Base-by-base conservation (phyloP, 2,888 invertebrate genomes). In the Cremastinae sp. region DNA sequence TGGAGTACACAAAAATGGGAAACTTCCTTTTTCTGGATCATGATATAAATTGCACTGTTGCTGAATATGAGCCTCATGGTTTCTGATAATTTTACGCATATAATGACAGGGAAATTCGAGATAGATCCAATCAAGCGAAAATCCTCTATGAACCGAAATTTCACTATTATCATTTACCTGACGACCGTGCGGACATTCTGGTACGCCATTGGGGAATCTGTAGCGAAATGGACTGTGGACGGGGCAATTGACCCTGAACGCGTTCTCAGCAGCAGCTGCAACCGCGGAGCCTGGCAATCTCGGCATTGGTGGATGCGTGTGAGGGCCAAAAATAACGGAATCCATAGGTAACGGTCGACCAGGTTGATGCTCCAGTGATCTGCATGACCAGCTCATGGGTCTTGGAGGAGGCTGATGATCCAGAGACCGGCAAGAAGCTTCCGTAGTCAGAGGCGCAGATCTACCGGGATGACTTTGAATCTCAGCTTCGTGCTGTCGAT, bases 201-300 rank as follows among this genome's bases (percentile, higher is more conserved):
- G 89, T 28, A 90, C 90, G 47, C 91, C 92, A 85, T 92, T 92
- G 75, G 91, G 90, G 85, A 90, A 91, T 76, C 92, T 90, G 87
- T 93, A 94, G 79, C 95, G 91, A 89, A 94, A 94, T 22, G 95
- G 94, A 85, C 94, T 94, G 90, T 95, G 95, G 85, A 95, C 94
- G 55, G 95, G 95, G 85, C 95, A 95, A 85, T 93, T 92, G 86
- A 90, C 88, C 84, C 90, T 90, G 87, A 89, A 91, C 75, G 88
- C 90, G 81, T 87, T 90, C 90, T 91, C 90, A 88, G 90, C 86
- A 85, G 90, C 76, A 49, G 75, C 77, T 14, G 77, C 77, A 18
- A 74, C 56, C 2, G 77, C 62, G 2, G 77, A 77, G 83, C 88
- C 86, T 83, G 90, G 91, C 82, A 90, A 91, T 83, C 89, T 89